phyloP scores from a whole-genome alignment of 2,113 vertebrate species.

The Sakesphorus luctuosus region DNA sequence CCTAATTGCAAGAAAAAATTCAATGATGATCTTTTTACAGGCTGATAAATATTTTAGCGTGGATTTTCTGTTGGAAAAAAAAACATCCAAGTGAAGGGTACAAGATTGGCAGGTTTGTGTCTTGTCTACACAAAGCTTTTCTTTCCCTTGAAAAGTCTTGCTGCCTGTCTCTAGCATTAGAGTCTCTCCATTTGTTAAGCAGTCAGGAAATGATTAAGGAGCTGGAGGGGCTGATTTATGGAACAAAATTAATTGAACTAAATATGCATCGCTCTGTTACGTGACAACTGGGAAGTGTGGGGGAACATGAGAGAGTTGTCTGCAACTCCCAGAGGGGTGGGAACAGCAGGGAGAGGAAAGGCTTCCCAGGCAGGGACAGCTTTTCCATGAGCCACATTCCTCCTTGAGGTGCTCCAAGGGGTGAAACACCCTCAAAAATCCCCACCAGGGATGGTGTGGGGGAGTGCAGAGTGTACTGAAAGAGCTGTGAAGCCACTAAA shows the following conservation, averaged over 20 bases:
- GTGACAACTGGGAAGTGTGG: conserved; percentile 33
- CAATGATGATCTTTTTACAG: conserved; percentile 69
- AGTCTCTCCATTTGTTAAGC: conserved; percentile 60
- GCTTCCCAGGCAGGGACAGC: background rate
- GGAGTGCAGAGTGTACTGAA: background rate
- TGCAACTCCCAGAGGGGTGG: background rate
- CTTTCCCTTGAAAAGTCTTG: conserved; percentile 42
- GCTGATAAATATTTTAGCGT: conserved; percentile 64
- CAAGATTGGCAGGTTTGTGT: conserved; percentile 48
- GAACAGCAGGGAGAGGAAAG: background rate
- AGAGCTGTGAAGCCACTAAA: background rate
- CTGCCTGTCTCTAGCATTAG: conserved; percentile 7
- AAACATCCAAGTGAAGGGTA: conserved; percentile 13
- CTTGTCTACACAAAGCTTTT: conserved; percentile 57
- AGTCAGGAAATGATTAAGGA: conserved; percentile 69
- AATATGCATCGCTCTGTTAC: conserved; percentile 10
- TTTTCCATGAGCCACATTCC: background rate
- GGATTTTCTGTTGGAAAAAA: conserved; percentile 33
- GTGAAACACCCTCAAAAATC: background rate
- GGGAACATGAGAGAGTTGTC: background rate
- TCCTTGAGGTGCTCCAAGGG: background rate
- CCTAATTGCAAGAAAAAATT: conserved; percentile 69
- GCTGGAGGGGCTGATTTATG: conserved; percentile 57
- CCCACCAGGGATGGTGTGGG: too few species aligned
- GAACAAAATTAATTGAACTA: conserved; percentile 61